Evolutionary conservation across 64 coral and sea anemone species (phyloP).

Genomic region (Montipora efflorescens): DNA sequence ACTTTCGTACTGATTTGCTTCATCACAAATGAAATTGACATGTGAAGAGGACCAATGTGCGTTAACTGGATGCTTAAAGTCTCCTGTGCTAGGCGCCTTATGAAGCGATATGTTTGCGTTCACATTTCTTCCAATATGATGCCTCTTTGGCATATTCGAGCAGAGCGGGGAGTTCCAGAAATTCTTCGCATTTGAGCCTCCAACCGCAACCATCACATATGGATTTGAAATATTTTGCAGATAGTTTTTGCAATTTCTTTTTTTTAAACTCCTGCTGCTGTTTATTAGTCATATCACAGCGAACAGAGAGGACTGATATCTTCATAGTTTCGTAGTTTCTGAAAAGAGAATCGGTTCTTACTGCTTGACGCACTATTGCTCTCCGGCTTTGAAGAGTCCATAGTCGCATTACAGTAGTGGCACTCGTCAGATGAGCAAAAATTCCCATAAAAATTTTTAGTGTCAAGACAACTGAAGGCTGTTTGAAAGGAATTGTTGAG

Average conservation of each 20-base stretch:
- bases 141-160: slow-evolving; percentile 61
- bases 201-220: slow-evolving; percentile 17
- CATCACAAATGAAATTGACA: slow-evolving; percentile 56
- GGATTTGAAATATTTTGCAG: slow-evolving; percentile 16
- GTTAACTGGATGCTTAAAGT: slow-evolving; percentile 53
- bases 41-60: slow-evolving; percentile 76
- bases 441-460: slow-evolving; percentile 64
- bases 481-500: slow-evolving; percentile 32
- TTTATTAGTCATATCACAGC: neutral
- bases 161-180: slow-evolving; percentile 54
- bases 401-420: slow-evolving; percentile 48
- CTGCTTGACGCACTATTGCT: slow-evolving; percentile 31
- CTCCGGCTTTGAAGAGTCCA: slow-evolving; percentile 32
- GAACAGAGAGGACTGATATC: slow-evolving; percentile 16
- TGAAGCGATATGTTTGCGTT: slow-evolving; percentile 75
- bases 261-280: slow-evolving; percentile 2
- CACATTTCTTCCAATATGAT: slow-evolving; percentile 60
- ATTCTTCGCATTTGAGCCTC: slow-evolving; percentile 45
- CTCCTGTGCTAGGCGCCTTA: slow-evolving; percentile 27
- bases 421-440: slow-evolving; percentile 67
- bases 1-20: neutral
- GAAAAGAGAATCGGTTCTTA: slow-evolving; percentile 21
- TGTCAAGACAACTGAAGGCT: slow-evolving; percentile 68
- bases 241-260: slow-evolving; percentile 20
- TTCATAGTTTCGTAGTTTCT: slow-evolving; percentile 30